Base-by-base conservation (phyloP, 2,113 vertebrate species). In the Prionailurus viverrinus region DNA sequence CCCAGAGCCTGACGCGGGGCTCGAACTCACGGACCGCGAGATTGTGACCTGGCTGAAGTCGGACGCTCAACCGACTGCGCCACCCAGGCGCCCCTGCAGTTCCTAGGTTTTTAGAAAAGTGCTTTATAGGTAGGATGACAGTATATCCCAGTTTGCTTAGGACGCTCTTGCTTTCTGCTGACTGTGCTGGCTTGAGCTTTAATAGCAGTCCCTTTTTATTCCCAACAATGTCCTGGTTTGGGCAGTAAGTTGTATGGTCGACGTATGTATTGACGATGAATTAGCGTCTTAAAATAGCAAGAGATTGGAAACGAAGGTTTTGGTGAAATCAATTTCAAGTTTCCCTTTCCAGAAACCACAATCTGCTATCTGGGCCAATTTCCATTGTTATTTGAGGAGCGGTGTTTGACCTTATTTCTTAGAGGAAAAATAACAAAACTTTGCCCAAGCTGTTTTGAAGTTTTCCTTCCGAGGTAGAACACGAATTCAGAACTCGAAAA, bases 121-220 rank as follows among this genome's bases (percentile, higher is more conserved):
- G 51, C 33, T 78, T 78, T 58, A 0, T 31, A 31, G 53, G 4
- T 12, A 36, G 10, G 2, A 31, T 33, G n/a, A n/a, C 66, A 1
- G 0, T 8, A 1, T n/a, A 71, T 65, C 11, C 65, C 58, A 7
- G 0, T 16, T 31, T 76, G 27, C 14, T 36, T 6, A 18, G 73
- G 39, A 19, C n/a, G 31, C 16, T 51, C 19, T 65, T 41, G 33
- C 1, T 16, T 79, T 81, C 51, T 66, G 83, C 12, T 3, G 1
- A 0, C 79, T 31, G 33, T 71, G 45, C 69, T 69, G 74, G 51
- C 21, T 36, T 11, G 6, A 16, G 5, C 89, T 45, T 90, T 45
- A 55, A 27, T 33, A n/a, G 1, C 3, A 12, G 36, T 39, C 6
- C 7, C 15, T 31, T 79, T 79, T 83, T 18, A 13, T 65, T 69